Percentiles rank a stretch among this genome's conserved stretches.
These are phyloP conservation scores for Myiothlypis coronata DNA, from an alignment of 2,797 vertebrate genomes.

Conservation along the genomic window DNA sequence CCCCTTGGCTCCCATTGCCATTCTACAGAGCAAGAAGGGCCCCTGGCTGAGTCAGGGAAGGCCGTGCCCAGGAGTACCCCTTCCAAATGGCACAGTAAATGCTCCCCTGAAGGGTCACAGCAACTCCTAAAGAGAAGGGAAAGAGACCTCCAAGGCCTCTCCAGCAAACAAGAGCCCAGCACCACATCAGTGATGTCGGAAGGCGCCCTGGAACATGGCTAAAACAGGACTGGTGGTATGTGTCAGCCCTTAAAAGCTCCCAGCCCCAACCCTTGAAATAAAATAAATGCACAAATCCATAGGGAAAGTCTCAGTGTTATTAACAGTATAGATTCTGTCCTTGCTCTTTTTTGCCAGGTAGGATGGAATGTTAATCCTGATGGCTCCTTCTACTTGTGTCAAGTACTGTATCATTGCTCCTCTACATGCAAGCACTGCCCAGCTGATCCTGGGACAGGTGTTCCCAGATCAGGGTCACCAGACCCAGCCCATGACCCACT, in stretches of 20 bases:
- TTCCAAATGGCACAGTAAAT: background rate
- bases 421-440: background rate
- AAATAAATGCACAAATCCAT: background rate
- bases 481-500: background rate
- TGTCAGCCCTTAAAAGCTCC: background rate
- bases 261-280: background rate
- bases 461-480: accelerated
- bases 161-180: background rate
- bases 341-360: background rate
- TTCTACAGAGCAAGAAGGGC: background rate
- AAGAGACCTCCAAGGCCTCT: background rate
- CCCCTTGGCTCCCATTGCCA: accelerated
- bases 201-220: background rate
- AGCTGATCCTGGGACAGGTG: background rate
- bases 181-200: background rate
- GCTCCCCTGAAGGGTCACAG: background rate
- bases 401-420: background rate
- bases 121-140: background rate
- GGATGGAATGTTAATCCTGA: background rate
- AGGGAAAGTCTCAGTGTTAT: background rate
- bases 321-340: background rate
- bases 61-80: background rate
- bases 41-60: background rate
- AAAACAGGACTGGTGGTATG: background rate
- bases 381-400: background rate